These are phyloP conservation scores for Stenolophus ochropezus DNA, from an alignment of 2,888 invertebrate species.

Conservation along the genomic window DNA sequence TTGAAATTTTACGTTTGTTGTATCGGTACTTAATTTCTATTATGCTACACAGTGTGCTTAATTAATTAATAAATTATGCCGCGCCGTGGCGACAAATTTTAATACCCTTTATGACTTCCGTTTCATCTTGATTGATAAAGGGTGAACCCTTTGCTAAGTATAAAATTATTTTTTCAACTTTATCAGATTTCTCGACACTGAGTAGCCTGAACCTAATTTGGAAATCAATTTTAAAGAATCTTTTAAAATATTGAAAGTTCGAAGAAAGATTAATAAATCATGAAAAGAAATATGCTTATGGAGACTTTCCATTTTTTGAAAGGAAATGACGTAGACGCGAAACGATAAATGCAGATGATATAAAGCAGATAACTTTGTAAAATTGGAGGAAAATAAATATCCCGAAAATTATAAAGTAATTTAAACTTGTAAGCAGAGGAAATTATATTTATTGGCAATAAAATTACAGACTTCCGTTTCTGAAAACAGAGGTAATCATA, in stretches of 20 bases:
- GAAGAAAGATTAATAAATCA: slow-evolving; percentile 12
- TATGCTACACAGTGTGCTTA: no score
- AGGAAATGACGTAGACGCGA: slow-evolving; percentile 17
- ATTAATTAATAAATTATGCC: neutral
- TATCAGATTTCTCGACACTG: neutral
- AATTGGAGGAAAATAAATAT: slow-evolving; percentile 4
- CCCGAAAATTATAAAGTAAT: slow-evolving; percentile 17
- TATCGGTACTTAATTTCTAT: no score
- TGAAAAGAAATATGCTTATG: slow-evolving; percentile 18
- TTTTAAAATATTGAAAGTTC: slow-evolving; percentile 6
- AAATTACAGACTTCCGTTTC: slow-evolving; percentile 16
- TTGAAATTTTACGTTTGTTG: no score
- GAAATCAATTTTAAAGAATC: slow-evolving; percentile 18
- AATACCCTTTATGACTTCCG: neutral
- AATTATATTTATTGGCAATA: slow-evolving; percentile 46
- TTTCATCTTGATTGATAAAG: neutral
- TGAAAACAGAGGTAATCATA: slow-evolving; percentile 1
- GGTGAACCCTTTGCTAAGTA: neutral
- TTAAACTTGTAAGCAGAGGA: slow-evolving; percentile 14
- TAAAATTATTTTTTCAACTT: neutral
- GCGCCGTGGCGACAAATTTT: neutral
- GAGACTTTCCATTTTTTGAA: slow-evolving; percentile 15
- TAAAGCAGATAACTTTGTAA: slow-evolving; percentile 15
- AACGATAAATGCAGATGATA: slow-evolving; percentile 17
- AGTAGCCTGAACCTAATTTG: neutral